Conservation (phyloP, 2,797 vertebrate genomes). For the Poeciliopsis presidionis region DNA sequence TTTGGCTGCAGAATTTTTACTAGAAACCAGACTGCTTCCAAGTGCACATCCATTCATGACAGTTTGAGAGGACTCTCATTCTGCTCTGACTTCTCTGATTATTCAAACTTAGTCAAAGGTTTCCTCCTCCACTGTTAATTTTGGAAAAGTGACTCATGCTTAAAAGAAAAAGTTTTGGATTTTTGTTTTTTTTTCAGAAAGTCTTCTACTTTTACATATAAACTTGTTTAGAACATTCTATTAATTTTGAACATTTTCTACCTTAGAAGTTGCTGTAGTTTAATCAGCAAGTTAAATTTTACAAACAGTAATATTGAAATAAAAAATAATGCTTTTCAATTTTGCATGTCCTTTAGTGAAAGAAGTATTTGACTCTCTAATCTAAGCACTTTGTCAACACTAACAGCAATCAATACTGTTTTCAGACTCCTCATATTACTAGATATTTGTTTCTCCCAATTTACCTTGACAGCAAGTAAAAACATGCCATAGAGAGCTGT, state of each 20-base stretch:
- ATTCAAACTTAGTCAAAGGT: conserved; percentile 7
- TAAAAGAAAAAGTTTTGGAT: background rate
- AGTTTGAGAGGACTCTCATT: conserved; percentile 10
- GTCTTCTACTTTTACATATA: background rate
- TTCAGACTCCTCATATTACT: background rate
- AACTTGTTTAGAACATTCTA: background rate
- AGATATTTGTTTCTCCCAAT: background rate
- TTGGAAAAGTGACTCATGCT: background rate
- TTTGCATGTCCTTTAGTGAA: background rate
- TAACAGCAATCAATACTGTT: background rate
- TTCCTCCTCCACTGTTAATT: conserved; percentile 4
- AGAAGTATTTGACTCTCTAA: background rate
- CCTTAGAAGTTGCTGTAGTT: background rate
- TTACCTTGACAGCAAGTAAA: background rate
- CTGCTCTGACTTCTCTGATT: background rate
- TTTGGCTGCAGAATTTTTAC: background rate
- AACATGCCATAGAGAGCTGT: background rate
- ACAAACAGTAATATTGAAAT: background rate
- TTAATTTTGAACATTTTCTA: background rate
- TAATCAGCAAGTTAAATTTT: background rate
- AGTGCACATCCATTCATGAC: background rate
- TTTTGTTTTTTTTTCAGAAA: background rate
- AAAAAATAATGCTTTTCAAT: background rate
- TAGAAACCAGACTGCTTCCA: background rate
- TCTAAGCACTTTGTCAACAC: background rate